Percentiles rank a stretch among this genome's conserved stretches.
Conservation (phyloP, 2,797 vertebrate genomes). For the Halcyon chelicuti region DNA sequence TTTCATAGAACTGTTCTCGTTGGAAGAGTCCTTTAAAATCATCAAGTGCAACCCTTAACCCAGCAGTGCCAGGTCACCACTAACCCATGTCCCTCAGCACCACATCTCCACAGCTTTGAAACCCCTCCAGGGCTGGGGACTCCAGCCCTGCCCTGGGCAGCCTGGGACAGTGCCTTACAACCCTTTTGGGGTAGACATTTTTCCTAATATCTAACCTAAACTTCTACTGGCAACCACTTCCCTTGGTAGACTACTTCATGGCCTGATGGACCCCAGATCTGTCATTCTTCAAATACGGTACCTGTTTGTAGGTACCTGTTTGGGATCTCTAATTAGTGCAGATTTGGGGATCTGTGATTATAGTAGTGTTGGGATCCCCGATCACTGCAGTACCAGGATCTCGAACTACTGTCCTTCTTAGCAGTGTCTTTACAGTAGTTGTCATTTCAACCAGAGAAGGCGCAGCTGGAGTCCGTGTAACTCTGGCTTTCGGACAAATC, state of each 20-base stretch:
- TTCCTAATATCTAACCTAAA: not conserved
- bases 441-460: not conserved
- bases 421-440: not conserved
- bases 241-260: not conserved
- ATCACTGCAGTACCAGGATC: not conserved
- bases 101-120: not conserved
- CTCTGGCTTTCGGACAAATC: not conserved
- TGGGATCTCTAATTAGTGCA: not conserved
- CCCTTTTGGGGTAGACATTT: not conserved
- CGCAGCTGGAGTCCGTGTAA: not conserved
- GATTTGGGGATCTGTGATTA: not conserved
- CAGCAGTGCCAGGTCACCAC: not conserved
- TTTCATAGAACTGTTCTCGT: not conserved
- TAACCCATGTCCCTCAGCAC: not conserved
- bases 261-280: not conserved
- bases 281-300: not conserved
- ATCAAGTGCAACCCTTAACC: not conserved
- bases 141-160: not conserved
- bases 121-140: not conserved
- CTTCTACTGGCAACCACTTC: not conserved
- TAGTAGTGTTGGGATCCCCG: not conserved
- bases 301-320: not conserved
- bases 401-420: not conserved
- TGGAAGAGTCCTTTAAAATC: not conserved
- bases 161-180: not conserved